Evolutionary conservation across 2,888 invertebrate genomes (phyloP).

Genomic region (Cryptophagus acutangulus): DNA sequence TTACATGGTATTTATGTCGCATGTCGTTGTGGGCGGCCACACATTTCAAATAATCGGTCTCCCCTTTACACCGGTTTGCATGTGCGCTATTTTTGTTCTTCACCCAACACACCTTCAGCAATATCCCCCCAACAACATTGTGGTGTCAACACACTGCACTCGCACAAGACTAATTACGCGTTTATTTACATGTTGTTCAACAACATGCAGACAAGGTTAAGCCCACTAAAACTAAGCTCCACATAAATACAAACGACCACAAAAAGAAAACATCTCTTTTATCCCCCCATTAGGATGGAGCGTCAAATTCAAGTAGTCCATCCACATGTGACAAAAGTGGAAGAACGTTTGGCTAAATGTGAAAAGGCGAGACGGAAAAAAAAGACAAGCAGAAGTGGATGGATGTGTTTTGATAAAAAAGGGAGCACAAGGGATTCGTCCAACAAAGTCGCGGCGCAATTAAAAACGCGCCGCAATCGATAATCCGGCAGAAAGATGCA

Average conservation of each 20-base stretch:
- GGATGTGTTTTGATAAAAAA: background rate
- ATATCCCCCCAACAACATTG: background rate
- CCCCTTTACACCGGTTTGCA: no score
- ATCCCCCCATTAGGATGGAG: no score
- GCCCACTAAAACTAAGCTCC: no score
- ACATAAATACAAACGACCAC: no score
- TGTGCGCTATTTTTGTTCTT: background rate
- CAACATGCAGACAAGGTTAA: no score
- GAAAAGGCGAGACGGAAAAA: no score
- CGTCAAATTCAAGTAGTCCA: no score
- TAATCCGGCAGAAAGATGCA: conserved; percentile 27
- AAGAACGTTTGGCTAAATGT: no score
- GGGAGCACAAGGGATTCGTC: background rate
- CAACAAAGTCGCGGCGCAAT: background rate
- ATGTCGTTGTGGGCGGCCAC: conserved; percentile 1
- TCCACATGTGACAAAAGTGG: no score
- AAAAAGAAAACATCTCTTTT: no score
- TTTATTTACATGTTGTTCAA: conserved; percentile 24
- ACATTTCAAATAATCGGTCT: no score
- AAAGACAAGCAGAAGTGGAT: background rate
- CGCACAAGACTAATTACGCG: conserved; percentile 20
- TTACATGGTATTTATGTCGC: background rate
- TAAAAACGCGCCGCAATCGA: conserved; percentile 37
- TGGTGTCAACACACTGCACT: conserved; percentile 4
- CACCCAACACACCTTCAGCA: background rate